Percentiles rank a stretch among this genome's conserved stretches.
Conservation (phyloP, 2,113 vertebrate species). For the Gallinago undulata region DNA sequence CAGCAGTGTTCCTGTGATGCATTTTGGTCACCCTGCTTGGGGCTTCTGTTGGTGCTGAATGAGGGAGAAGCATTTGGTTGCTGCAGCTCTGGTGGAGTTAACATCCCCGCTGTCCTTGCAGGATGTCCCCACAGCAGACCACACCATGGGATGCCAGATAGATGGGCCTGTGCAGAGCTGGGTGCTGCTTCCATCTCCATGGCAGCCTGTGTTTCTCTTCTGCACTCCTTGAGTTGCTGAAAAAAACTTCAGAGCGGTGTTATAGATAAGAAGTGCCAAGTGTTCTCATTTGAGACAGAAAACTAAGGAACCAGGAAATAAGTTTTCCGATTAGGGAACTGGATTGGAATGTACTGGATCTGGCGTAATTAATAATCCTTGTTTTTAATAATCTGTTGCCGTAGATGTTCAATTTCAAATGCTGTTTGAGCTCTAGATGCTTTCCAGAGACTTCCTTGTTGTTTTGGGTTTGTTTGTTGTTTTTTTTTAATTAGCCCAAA, state of each 20-base stretch:
- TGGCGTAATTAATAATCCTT: background rate
- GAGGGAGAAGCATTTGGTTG: background rate
- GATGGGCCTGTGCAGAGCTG: background rate
- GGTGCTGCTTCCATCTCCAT: background rate
- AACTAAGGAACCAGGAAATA: background rate
- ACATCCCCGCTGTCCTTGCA: background rate
- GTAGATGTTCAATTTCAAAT: background rate
- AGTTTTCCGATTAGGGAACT: background rate
- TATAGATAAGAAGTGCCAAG: background rate
- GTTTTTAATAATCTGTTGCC: background rate
- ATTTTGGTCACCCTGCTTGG: background rate
- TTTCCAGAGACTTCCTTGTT: background rate
- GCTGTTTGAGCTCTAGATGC: background rate
- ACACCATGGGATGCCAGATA: background rate
- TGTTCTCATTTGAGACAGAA: background rate
- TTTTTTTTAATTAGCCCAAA: background rate
- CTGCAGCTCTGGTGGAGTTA: background rate
- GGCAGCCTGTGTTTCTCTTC: background rate
- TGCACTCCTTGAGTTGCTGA: background rate
- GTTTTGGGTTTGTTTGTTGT: background rate
- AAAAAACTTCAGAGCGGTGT: background rate
- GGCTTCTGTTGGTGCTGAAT: background rate
- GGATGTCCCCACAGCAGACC: background rate
- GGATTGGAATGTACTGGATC: background rate
- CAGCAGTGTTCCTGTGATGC: background rate